phyloP scores from a whole-genome alignment of 92 coral and sea anemone genomes.

The Epizoanthus ramosus region DNA sequence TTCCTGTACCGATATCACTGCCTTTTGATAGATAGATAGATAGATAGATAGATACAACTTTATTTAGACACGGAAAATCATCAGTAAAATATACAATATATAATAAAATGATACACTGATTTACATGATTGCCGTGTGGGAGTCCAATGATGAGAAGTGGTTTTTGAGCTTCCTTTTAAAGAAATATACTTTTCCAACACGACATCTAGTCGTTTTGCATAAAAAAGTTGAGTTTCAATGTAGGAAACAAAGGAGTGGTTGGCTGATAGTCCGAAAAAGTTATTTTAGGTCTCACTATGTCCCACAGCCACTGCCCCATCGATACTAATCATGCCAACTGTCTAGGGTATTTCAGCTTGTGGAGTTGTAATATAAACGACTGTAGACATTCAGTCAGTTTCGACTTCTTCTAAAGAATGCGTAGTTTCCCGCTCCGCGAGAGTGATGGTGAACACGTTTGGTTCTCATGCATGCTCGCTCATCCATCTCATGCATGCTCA shows the following conservation, averaged over 20 bases:
- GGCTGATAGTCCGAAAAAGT: slow-evolving; percentile 50
- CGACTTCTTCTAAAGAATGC: slow-evolving; percentile 28
- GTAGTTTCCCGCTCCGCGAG: slow-evolving; percentile 40
- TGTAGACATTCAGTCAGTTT: slow-evolving; percentile 39
- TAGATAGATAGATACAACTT: too few relatives aligned
- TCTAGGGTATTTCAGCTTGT: slow-evolving; percentile 27
- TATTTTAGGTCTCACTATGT: slow-evolving; percentile 29
- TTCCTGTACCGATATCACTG: too few relatives aligned
- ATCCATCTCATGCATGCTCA: too few relatives aligned
- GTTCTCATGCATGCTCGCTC: slow-evolving; percentile 65
- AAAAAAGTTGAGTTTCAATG: slow-evolving; percentile 55
- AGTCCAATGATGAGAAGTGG: too few relatives aligned
- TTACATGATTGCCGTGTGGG: too few relatives aligned
- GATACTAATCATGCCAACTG: slow-evolving; percentile 32
- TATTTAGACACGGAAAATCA: too few relatives aligned
- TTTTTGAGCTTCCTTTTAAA: slow-evolving; percentile 60
- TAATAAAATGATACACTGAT: too few relatives aligned
- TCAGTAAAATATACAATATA: too few relatives aligned
- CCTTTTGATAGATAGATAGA: too few relatives aligned
- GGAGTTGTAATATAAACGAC: not conserved
- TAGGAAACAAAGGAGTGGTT: slow-evolving; percentile 57
- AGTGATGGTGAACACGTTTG: slow-evolving; percentile 60
- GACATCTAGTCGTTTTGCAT: slow-evolving; percentile 62
- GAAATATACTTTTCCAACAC: slow-evolving; percentile 69
- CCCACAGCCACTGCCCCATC: slow-evolving; percentile 34